These are phyloP conservation scores for Danaus chrysippus DNA, from an alignment of 2,888 invertebrate genomes.

Conservation along the genomic window DNA sequence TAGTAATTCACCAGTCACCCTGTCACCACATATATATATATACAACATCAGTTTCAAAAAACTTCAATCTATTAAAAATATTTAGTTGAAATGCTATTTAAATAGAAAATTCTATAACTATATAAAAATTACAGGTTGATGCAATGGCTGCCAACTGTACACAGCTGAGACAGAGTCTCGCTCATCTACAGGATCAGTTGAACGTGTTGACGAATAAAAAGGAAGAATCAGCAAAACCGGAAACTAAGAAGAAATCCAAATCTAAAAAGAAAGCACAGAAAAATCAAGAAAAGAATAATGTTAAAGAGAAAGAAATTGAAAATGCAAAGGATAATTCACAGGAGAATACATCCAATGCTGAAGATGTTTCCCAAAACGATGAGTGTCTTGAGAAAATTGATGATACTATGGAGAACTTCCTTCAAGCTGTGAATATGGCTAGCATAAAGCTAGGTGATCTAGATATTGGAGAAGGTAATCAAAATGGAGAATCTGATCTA, in stretches of 20 bases:
- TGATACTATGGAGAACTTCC: slow-evolving; percentile 55
- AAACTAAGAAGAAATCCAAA: slow-evolving; percentile 64
- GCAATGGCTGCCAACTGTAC: slow-evolving; percentile 81
- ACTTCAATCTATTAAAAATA: too few species aligned
- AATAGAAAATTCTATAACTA: too few species aligned
- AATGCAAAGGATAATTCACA: slow-evolving; percentile 26
- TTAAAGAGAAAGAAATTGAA: slow-evolving; percentile 37
- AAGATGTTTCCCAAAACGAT: slow-evolving; percentile 36
- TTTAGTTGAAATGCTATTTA: too few species aligned
- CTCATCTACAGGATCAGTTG: slow-evolving; percentile 78
- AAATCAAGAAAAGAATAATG: slow-evolving; percentile 38
- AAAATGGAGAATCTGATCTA: slow-evolving; percentile 31
- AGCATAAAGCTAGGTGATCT: slow-evolving; percentile 57
- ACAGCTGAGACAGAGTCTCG: slow-evolving; percentile 79
- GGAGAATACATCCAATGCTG: slow-evolving; percentile 31
- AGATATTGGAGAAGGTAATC: slow-evolving; percentile 47
- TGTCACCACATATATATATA: too few species aligned
- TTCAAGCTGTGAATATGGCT: slow-evolving; percentile 59
- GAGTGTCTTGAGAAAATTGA: slow-evolving; percentile 46
- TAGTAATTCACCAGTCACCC: too few species aligned
- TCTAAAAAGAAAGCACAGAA: slow-evolving; percentile 61
- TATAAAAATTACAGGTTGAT: slow-evolving; percentile 62
- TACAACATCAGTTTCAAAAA: too few species aligned
- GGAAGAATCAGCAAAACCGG: slow-evolving; percentile 58
- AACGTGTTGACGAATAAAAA: slow-evolving; percentile 63